Evolutionary conservation across 1,140 invertebrate species (phyloP), one percentile per base, ranked within the genome.

Genomic region (Varroa destructor): DNA sequence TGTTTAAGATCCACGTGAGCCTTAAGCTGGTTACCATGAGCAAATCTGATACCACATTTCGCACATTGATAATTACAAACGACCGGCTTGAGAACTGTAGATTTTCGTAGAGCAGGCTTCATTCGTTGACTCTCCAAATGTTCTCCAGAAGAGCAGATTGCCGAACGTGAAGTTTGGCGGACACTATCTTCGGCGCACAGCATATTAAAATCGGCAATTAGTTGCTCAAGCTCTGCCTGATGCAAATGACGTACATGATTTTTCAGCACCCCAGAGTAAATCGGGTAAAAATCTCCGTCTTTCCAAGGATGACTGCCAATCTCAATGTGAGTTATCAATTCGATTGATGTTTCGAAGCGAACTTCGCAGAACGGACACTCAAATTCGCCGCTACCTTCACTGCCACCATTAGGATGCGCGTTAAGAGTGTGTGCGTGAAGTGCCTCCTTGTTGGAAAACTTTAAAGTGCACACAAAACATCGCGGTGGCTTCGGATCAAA

Each of bases 241-340:
- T 67, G 61, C 10, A 67, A 37, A 8, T 67, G 40, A 12, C 61
- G 40, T 2, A 67, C 61, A 37, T 67, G 61, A 8, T 67, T 67
- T 46, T 67, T 40, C 40, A 67, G 37, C 12, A 67, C 61, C 2
- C 61, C 61, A 2, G 61, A 67, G 61, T 67, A 67, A 3, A 67
- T 67, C 36, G 61, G 61, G 37, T 67, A 67, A 37, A 67, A 67
- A 8, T 67, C 61, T 4, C 61, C 61, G 37, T 67, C 61, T 8
- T 67, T 67, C 61, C 61, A 67, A 37, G 61, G 61, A 40, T 67
- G 61, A 40, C 61, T 67, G 14, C 61, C 61, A 37, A 67, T 67
- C 37, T 67, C 61, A 46, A 67, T 67, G 37, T 67, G 61, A 40
- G 14, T 67, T 2, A 67, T 67, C 37, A 67, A 46, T 8, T 67